Base-by-base conservation (phyloP, 2,888 invertebrate species). In the Danaus chrysippus region DNA sequence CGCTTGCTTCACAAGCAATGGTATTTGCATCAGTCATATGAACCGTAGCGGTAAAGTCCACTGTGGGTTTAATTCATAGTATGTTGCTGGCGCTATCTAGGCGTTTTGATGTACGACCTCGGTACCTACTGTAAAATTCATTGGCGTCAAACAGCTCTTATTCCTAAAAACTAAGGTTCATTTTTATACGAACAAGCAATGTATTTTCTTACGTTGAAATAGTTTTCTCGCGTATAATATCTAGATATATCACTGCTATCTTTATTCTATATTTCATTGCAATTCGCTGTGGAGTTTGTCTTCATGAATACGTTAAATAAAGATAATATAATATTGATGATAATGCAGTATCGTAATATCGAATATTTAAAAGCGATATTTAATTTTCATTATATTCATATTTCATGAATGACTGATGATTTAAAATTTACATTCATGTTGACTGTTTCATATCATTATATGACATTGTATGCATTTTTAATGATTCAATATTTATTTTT, bases 101-200 rank as follows among this genome's bases (percentile, higher is more conserved):
- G 62, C 67, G 64, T 68, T 68, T 65, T 68, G 65, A 65, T 64
- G 58, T 61, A 68, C 61, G 59, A 61, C 59, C 63, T 41, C 52
- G 13, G 65, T 67, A 61, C 49, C 55, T 64, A 58, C 58, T 57
- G 56, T n/a, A 56, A 56, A 23, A 53, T 62, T 34, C 56, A 13
- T 44, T 53, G 15, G 41, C 15, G 23, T 49, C 42, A 12, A 34
- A n/a, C 59, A 59, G 57, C 44, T 42, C 56, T 42, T 64, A 59
- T 62, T 59, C n/a, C 44, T 13, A 43, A 11, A 54, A 9, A 10
- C 17, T 23, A 64, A 64, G 59, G 59, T 59, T 34, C 46, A 61
- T 1, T 13, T 54, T 59, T 62, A 56, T 58, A 56, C 52, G 11
- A 11, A 11, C 52, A 34, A 42, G 43, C 41, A 17, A 34, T 34